Conservation (phyloP, 2,888 invertebrate species). For the Pristionchus fissidentatus region DNA sequence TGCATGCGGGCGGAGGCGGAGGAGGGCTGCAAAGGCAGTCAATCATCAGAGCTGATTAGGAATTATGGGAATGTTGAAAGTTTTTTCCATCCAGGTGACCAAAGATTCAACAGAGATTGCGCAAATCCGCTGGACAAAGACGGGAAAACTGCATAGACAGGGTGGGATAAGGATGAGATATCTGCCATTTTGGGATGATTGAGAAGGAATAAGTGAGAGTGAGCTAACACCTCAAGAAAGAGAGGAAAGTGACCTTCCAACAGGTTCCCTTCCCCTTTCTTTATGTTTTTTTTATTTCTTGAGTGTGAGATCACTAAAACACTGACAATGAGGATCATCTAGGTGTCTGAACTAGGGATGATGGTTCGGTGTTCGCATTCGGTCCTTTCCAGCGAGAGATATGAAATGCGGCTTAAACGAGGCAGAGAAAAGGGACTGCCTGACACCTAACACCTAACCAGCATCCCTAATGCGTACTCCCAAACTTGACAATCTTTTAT, state of each 20-base stretch:
- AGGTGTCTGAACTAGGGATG: neutral
- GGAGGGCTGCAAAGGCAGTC: neutral
- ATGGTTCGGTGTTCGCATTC: too few relatives aligned
- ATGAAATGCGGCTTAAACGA: too few relatives aligned
- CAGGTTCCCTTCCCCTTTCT: neutral
- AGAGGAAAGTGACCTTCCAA: neutral
- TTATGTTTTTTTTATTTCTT: neutral
- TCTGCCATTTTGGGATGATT: neutral
- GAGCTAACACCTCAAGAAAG: neutral
- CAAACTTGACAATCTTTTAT: too few relatives aligned
- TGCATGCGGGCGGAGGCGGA: neutral
- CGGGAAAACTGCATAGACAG: constrained; percentile 11
- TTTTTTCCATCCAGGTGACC: neutral
- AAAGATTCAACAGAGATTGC: neutral
- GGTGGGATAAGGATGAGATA: neutral
- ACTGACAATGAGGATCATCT: neutral
- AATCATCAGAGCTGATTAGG: neutral
- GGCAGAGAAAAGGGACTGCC: too few relatives aligned
- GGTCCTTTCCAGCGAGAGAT: too few relatives aligned
- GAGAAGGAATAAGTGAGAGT: constrained; percentile 9
- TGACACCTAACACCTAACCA: too few relatives aligned
- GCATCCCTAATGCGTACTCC: too few relatives aligned
- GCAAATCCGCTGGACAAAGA: neutral
- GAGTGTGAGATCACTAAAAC: neutral
- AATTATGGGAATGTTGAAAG: neutral